Evolutionary conservation across 2,113 vertebrate species (phyloP).

Genomic region (Phylloscopus whistleri): DNA sequence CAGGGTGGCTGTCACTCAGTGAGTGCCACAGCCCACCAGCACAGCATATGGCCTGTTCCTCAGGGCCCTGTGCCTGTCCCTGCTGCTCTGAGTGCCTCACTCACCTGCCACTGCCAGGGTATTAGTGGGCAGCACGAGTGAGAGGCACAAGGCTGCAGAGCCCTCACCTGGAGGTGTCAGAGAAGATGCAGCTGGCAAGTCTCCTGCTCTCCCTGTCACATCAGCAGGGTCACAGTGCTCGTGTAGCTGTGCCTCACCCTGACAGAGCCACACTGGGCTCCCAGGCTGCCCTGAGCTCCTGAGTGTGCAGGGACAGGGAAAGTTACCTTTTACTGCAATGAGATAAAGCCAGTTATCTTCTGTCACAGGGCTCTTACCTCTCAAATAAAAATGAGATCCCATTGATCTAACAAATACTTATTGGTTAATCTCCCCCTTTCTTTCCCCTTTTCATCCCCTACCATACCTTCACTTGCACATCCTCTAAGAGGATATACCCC

Average conservation of each 20-base stretch:
- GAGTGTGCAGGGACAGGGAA: not conserved
- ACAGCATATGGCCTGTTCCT: not conserved
- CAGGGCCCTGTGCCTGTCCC: not conserved
- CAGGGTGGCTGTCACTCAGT: fast-evolving
- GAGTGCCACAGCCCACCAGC: not conserved
- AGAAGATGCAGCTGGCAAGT: fast-evolving
- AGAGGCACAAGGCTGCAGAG: not conserved
- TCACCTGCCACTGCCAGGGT: not conserved
- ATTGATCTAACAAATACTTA: not conserved
- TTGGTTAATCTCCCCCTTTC: not conserved
- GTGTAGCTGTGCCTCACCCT: not conserved
- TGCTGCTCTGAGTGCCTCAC: fast-evolving
- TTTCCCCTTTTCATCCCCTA: not conserved
- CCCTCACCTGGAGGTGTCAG: not conserved
- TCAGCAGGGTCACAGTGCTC: not conserved
- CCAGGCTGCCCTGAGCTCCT: not conserved
- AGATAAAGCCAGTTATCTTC: not conserved
- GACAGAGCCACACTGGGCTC: not conserved
- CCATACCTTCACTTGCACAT: not conserved
- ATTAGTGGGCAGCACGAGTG: not conserved
- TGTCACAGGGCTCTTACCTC: not conserved
- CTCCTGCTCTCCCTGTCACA: not conserved
- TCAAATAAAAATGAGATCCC: not conserved
- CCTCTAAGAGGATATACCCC: not conserved
- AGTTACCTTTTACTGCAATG: not conserved